These are phyloP conservation scores for Drosophila atripex DNA, from an alignment of 2,888 invertebrate genomes.

Conservation along the genomic window DNA sequence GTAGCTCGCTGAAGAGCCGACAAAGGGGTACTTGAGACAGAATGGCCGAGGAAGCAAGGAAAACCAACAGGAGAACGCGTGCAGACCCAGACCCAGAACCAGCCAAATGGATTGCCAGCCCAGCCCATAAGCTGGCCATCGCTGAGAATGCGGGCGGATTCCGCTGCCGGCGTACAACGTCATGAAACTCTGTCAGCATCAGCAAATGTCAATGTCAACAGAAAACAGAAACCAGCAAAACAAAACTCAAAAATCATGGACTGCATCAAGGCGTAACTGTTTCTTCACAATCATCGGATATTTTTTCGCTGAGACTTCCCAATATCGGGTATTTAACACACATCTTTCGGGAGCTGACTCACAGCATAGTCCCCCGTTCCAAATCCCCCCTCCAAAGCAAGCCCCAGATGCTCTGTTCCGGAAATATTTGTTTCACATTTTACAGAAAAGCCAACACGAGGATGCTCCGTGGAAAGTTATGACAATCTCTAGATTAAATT, in stretches of 20 bases:
- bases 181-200: constrained; percentile 46
- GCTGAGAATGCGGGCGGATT: constrained; percentile 1
- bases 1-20: constrained; percentile 45
- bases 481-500: no score
- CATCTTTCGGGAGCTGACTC: background rate
- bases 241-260: constrained; percentile 29
- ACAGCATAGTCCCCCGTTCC: background rate
- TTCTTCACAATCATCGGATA: background rate
- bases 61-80: constrained; percentile 43
- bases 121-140: background rate
- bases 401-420: background rate
- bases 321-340: background rate
- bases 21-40: constrained; percentile 70
- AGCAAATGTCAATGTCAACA: constrained; percentile 81
- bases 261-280: constrained; percentile 46
- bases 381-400: no score
- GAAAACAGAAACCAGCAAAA: constrained; percentile 46
- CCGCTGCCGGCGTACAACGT: constrained; percentile 21
- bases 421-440: no score
- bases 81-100: constrained; percentile 33
- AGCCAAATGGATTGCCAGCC: constrained; percentile 46
- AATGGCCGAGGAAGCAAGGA: constrained; percentile 40
- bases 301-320: constrained; percentile 1
- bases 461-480: no score
- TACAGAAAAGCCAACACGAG: no score